A percentile compares a stretch with the other conserved stretches of the same genome.
phyloP scores from a whole-genome alignment of 2,888 invertebrate species.

The Orgyia antiqua region DNA sequence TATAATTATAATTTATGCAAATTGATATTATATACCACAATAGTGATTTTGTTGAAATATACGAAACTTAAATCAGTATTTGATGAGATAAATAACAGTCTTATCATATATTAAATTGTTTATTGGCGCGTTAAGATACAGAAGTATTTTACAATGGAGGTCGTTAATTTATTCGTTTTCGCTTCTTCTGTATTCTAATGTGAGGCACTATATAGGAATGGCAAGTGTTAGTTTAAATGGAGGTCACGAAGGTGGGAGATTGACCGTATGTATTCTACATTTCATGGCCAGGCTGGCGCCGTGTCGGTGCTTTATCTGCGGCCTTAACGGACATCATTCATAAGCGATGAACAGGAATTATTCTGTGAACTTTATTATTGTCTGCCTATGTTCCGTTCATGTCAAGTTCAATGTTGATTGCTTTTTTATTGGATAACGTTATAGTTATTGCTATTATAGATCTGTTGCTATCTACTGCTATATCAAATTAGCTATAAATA shows the following conservation, averaged over 20 bases:
- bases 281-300: constrained; percentile 62
- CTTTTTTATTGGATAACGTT: constrained; percentile 10
- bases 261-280: constrained; percentile 52
- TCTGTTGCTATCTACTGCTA: no score
- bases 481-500: no score
- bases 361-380: constrained; percentile 33
- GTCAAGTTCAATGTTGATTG: constrained; percentile 50
- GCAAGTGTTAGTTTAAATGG: constrained; percentile 37
- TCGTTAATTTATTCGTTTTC: constrained; percentile 7
- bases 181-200: constrained; percentile 11
- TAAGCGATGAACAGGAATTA: constrained; percentile 35
- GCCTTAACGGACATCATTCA: constrained; percentile 53
- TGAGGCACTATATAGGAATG: constrained; percentile 26
- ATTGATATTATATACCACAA: no score
- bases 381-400: constrained; percentile 18
- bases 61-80: no score
- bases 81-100: no score
- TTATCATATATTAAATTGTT: no score
- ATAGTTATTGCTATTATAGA: background rate
- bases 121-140: no score
- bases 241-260: constrained; percentile 59
- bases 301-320: constrained; percentile 46
- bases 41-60: no score
- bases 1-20: no score
- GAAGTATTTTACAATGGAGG: no score